phyloP scores from a whole-genome alignment of 2,797 vertebrate genomes.

The Smutsia temminckii region DNA sequence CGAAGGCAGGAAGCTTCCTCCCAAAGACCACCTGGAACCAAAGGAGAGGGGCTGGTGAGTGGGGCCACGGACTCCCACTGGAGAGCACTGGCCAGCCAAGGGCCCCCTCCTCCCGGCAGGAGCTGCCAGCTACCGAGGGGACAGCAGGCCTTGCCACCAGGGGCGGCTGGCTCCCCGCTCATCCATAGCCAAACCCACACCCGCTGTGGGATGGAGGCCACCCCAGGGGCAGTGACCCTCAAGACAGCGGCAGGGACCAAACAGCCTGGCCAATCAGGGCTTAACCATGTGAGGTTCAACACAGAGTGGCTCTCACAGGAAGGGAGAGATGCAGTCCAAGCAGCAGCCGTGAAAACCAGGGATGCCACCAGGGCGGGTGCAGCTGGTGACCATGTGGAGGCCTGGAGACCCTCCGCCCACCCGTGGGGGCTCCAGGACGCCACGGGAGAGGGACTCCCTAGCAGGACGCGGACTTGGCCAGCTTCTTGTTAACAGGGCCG shows the following conservation, averaged over 20 bases:
- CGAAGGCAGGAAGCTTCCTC: constrained; percentile 89
- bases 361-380: not conserved
- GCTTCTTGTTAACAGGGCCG: not conserved
- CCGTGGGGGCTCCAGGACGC: not conserved
- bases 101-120: not conserved
- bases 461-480: not conserved
- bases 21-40: constrained; percentile 92
- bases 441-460: not conserved
- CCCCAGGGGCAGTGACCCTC: not conserved
- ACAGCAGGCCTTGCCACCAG: not conserved
- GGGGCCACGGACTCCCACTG: not conserved
- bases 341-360: not conserved
- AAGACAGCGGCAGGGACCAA: not conserved
- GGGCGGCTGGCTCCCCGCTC: not conserved
- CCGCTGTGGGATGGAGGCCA: not conserved
- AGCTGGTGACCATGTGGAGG: not conserved
- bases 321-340: not conserved
- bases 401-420: not conserved
- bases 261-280: not conserved
- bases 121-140: fast-evolving
- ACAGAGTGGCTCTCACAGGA: not conserved
- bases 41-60: not conserved
- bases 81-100: not conserved
- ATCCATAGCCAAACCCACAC: not conserved
- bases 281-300: not conserved